Base-by-base conservation (phyloP, 2,888 invertebrate species). In the Girardia tigrina region DNA sequence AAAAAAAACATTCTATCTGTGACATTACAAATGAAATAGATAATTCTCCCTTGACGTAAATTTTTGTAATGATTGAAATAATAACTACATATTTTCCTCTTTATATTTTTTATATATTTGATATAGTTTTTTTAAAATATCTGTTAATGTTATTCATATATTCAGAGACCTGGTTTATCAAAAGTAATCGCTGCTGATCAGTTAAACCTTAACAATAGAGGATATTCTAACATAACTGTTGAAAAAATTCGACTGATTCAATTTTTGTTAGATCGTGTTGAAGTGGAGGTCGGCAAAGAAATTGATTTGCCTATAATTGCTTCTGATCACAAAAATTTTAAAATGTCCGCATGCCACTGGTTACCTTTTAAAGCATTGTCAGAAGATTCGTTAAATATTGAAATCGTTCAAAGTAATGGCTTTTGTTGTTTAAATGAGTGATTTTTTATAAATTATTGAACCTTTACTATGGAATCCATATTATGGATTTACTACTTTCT, bases 211-310 rank as follows among this genome's bases (percentile, higher is more conserved):
- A 79, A 80, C 6, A 81, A 82, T 77, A 79, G 77, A 76, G 87
- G 87, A 78, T 82, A 83, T 23, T 85, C 87, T 8, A 85, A 78
- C 81, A 86, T 84, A 79, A 78, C 82, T 80, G 87, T 90, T 75
- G 80, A 90, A 36, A 87, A 88, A 0, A 90, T 90, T 0, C 84
- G 87, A 0, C 87, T 87, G 74, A 84, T 91, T 77, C 87, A 88
- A 83, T 89, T 91, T 77, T 85, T 88, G 12, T 88, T 89, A 74
- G 88, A 88, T 78, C 86, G 87, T 72, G 88, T 90, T 81, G 91
- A 91, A 83, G 89, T 89, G 0, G 88, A 90, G 78, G 83, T 88
- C 0, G 84, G 85, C 70, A 56, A 56, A 20, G 56, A 56, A 56
- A 12, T 88, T 74, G 81, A 85, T 72, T 81, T 89, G 0, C 87